Base-by-base conservation (phyloP, 1,140 invertebrate species). In the Ceratosolen fusciceps region DNA sequence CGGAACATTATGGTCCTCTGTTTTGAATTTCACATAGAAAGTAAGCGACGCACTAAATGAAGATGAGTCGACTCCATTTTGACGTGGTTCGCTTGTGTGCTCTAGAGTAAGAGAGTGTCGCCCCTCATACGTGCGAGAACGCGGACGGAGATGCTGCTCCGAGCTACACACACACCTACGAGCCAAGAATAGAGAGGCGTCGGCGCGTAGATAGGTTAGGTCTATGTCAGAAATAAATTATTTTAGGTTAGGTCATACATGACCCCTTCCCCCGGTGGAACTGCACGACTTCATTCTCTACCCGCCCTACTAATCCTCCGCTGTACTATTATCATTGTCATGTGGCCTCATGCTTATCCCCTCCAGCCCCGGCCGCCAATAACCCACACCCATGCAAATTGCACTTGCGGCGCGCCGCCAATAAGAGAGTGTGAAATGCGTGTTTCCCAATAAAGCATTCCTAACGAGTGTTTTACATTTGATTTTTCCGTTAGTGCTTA, bases 61-160 rank as follows among this genome's bases (percentile, higher is more conserved):
- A 73, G 81, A 80, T 54, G 82, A 83, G 81, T 77, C 81, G 82
- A 81, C 79, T 81, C 83, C 83, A 84, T 84, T 84, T 84, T 84
- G 79, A 81, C 67, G 79, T 80, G 54, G 37, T 19, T 31, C 49
- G 56, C 29, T 70, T 37, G 26, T 68, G 47, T 34, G 26, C 34
- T 43, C 16, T n/a, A n/a, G 73, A 65, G 43, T n/a, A 39, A 65
- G 73, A 65, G 58, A 65, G 24, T n/a, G 37, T 60, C 52, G 60
- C 16, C 34, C 72, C 26, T 43, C 39, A n/a, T 52, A 34, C 54
- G 16, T 54, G 26, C 54, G 8, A 19, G 43, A 56, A 71, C 24
- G 47, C 16, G 65, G 3, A 43, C 0, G 29, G 58, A 68, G 47
- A 26, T 47, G 65, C 29, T 74, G 72, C 21, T 39, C 8, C 52